Percentiles rank a stretch among this genome's conserved stretches.
Conservation (phyloP, 2,888 invertebrate species). For the Cabera pusaria region DNA sequence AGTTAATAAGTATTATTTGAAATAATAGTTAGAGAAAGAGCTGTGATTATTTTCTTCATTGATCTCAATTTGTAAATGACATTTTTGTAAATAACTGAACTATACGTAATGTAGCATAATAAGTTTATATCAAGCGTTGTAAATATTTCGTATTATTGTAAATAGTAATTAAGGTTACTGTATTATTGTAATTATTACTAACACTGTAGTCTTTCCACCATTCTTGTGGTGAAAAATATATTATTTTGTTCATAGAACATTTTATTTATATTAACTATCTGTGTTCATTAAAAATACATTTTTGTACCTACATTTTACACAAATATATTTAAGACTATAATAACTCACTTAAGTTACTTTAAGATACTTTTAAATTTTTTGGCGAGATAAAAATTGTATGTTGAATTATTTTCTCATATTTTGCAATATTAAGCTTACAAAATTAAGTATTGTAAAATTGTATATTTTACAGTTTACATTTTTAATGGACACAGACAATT, state of each 20-base stretch:
- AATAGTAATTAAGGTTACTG: conserved; percentile 51
- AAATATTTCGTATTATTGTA: conserved; percentile 74
- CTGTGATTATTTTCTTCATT: conserved; percentile 32
- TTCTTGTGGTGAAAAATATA: conserved; percentile 60
- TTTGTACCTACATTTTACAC: too few relatives aligned
- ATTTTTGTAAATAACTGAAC: conserved; percentile 59
- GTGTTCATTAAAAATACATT: conserved; percentile 28
- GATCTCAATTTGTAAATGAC: conserved; percentile 48
- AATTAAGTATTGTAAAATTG: too few relatives aligned
- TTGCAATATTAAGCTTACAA: too few relatives aligned
- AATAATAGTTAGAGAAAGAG: conserved; percentile 26
- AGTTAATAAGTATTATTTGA: too few relatives aligned
- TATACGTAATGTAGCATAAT: conserved; percentile 61
- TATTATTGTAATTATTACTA: conserved; percentile 23
- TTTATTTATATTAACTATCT: conserved; percentile 31
- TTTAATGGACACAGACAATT: conserved; percentile 43
- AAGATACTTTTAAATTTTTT: too few relatives aligned
- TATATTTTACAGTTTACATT: too few relatives aligned
- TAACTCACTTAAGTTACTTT: too few relatives aligned
- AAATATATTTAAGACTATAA: too few relatives aligned
- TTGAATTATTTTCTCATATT: too few relatives aligned
- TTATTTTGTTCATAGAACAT: conserved; percentile 72
- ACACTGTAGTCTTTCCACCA: conserved; percentile 54
- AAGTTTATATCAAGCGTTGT: conserved; percentile 70
- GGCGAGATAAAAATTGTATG: too few relatives aligned